Base-by-base conservation (phyloP, 1,140 invertebrate species). In the Leptinotarsa defecta region DNA sequence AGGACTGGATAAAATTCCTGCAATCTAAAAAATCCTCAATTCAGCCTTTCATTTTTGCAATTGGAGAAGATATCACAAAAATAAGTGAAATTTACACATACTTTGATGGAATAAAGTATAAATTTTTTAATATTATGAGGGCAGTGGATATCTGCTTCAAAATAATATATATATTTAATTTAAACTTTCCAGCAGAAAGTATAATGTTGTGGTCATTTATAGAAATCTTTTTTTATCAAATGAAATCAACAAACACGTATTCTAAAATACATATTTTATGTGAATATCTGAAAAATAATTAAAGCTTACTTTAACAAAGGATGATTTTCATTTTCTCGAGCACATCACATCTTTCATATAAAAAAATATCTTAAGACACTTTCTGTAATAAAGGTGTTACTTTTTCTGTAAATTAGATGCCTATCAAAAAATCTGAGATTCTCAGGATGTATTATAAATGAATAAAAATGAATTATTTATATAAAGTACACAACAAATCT, bases 111-210 rank as follows among this genome's bases (percentile, higher is more conserved):
- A 27, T 27, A 4, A 5, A 27, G 4, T 27, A 27, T 61, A 61
- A 15, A n/a, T 61, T 61, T 61, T 61, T 61, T 20, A 61, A 61
- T 61, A 20, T 15, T 61, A 17, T 13, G 17, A 61, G 57, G 57
- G 57, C 57, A 62, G 57, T 15, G 17, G 57, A 62, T 62, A 62
- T 62, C 57, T 62, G 57, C 57, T 20, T 62, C 17, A 15, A 62
- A 62, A 62, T 62, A 17, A 62, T 62, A n/a, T 62, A 62, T 62
- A 20, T 62, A 13, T 61, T 61, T 11, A 61, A 61, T 61, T 61
- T 15, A 19, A 61, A 20, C 19, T 61, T 61, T 61, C 57, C 57
- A n/a, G 57, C 57, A 61, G 57, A 61, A 20, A n/a, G 57, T 61
- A n/a, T 61, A n/a, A 61, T 61, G 5, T 61, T 61, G 6, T 61